These are phyloP conservation scores for Drosophila teissieri DNA, from an alignment of 1,140 invertebrate genomes.

Conservation along the genomic window DNA sequence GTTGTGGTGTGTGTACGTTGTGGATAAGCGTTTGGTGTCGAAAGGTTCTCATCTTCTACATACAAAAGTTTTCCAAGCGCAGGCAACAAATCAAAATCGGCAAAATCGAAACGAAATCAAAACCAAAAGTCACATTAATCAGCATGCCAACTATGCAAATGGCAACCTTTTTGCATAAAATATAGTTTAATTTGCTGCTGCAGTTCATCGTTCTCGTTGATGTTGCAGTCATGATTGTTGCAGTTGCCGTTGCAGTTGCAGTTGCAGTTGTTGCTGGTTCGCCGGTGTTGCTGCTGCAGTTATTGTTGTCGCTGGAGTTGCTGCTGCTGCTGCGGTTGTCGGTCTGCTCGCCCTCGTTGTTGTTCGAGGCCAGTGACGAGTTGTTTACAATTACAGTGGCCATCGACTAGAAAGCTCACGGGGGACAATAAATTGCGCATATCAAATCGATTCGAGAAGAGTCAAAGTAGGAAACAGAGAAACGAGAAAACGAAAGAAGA, in stretches of 20 bases:
- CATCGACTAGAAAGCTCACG: conserved; percentile 67
- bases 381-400: conserved; percentile 58
- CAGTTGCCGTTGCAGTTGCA: conserved; percentile 11
- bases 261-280: conserved; percentile 14
- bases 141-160: conserved; percentile 72
- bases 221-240: conserved; percentile 16
- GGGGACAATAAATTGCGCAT: conserved; percentile 57
- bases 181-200: conserved; percentile 78
- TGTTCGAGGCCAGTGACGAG: conserved; percentile 52
- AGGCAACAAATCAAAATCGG: conserved; percentile 64
- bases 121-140: conserved; percentile 51
- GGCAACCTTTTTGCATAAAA: conserved; percentile 79
- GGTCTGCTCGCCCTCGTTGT: conserved; percentile 53
- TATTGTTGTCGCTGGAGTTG: conserved; percentile 26
- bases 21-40: conserved; percentile 32
- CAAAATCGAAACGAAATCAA: conserved; percentile 54
- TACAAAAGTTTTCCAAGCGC: conserved; percentile 70
- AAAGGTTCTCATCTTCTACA: conserved; percentile 48
- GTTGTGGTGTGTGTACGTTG: conserved; percentile 22
- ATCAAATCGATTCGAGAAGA: conserved; percentile 49
- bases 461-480: conserved; percentile 58
- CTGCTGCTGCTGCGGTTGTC: conserved; percentile 45
- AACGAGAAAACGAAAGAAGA: conserved; percentile 69
- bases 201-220: conserved; percentile 20
- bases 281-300: conserved; percentile 37